A percentile compares a stretch with the other conserved stretches of the same genome.
These are phyloP conservation scores for Hartigia nigra DNA, from an alignment of 2,888 invertebrate species.

Conservation along the genomic window DNA sequence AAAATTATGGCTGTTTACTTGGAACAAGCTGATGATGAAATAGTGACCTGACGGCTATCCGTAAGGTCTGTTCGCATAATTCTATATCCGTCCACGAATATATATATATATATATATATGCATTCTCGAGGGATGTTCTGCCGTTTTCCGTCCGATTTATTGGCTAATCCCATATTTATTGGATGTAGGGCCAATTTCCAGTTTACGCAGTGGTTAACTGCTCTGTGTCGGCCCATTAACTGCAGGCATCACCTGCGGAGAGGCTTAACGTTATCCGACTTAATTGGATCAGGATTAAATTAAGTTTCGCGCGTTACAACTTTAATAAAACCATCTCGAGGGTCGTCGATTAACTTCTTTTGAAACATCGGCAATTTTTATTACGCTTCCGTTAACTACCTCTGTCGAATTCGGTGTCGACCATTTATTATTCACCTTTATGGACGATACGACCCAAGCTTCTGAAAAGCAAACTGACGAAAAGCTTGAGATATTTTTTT, in stretches of 20 bases:
- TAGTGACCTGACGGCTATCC: background rate
- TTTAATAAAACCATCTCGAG: slow-evolving; percentile 25
- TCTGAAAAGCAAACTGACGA: background rate
- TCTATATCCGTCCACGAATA: background rate
- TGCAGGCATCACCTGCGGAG: slow-evolving; percentile 30
- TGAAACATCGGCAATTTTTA: background rate
- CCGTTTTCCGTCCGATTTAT: slow-evolving; percentile 47
- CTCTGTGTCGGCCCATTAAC: slow-evolving; percentile 24
- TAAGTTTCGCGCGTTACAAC: slow-evolving; percentile 50
- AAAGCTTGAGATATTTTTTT: background rate
- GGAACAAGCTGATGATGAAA: background rate
- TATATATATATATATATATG: background rate
- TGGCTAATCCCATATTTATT: slow-evolving; percentile 51
- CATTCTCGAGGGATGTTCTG: slow-evolving; percentile 23
- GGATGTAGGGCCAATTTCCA: slow-evolving; percentile 48
- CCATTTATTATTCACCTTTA: background rate
- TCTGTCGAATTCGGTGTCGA: background rate
- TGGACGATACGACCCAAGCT: background rate
- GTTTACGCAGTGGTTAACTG: slow-evolving; percentile 45
- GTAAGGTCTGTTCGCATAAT: background rate
- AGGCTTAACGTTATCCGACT: slow-evolving; percentile 48
- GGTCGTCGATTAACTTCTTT: background rate
- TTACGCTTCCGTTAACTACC: background rate
- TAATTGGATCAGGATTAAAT: slow-evolving; percentile 56
- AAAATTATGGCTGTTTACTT: background rate